Evolutionary conservation across 2,797 vertebrate genomes (phyloP).

Genomic region (Lerista edwardsae): DNA sequence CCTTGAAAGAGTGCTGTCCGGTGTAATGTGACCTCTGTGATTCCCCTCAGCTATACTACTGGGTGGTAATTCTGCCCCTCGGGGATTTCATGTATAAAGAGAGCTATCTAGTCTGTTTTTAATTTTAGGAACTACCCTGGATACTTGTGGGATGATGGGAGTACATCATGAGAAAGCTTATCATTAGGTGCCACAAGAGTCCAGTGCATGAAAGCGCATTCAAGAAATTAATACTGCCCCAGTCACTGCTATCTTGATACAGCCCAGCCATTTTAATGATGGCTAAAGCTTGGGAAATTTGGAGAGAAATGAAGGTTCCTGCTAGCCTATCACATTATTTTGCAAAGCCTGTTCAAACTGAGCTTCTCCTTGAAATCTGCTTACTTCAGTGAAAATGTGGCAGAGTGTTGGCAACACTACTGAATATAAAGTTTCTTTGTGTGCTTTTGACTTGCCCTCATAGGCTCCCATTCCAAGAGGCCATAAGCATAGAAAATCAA

Average conservation of each 20-base stretch:
- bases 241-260: background rate
- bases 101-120: no score
- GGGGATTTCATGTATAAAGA: no score
- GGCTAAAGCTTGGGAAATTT: background rate
- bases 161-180: no score
- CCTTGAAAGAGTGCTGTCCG: no score
- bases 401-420: background rate
- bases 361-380: constrained; percentile 15
- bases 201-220: no score
- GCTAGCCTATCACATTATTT: background rate
- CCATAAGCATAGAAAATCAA: background rate
- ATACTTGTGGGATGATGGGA: no score
- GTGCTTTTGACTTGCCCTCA: background rate
- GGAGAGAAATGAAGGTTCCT: background rate
- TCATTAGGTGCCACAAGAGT: no score
- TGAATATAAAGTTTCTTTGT: constrained; percentile 9
- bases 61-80: no score
- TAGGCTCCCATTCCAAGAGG: background rate
- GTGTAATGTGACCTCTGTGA: no score
- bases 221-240: no score
- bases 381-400: constrained; percentile 2
- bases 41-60: no score
- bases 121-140: no score
- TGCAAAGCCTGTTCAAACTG: constrained; percentile 4
- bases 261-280: background rate